Base-by-base conservation (phyloP, 2,113 vertebrate genomes). In the Bettongia penicillata region DNA sequence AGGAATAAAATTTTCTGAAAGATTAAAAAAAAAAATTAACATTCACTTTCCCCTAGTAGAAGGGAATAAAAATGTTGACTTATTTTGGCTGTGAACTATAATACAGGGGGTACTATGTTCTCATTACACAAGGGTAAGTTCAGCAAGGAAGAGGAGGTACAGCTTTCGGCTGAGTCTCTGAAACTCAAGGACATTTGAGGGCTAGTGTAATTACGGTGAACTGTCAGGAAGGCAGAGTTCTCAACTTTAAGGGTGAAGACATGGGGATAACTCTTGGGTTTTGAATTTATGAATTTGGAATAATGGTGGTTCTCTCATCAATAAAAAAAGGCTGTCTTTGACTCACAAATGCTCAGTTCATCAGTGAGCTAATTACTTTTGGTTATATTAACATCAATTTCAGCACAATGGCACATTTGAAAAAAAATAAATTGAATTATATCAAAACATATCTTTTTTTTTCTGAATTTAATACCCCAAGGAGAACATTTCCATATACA, bases 1-100 rank as follows among this genome's bases (percentile, higher is more conserved):
- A 96, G 12, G 8, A 96, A 77, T 2, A 91, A 0, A 0, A 23
- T 1, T 61, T 31, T 92, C 97, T 98, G 90, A 50, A 50, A 49
- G 68, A 49, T 94, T 93, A 68, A 49, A 68, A 68, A 61, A 61
- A 61, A 57, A 14, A 68, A 12, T 31, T 31, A 61, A 1, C 1
- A 0, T 92, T 11, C 1, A 2, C 12, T 48, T 43, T 4, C 37
- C 91, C 28, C 1, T 1, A 89, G 37, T 26, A 23, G 37, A 84
- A 84, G 6, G 2, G n/a, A 84, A 43, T n/a, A 84, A 84, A 84
- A 84, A 43, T 43, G 37, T 2, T 22, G 68, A 84, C n/a, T 84
- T 22, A n/a, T 77, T 77, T n/a, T n/a, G 5, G 1, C 7, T 84
- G 43, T 43, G 7, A 84, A 84, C 37, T n/a, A 84, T 43, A 84